Conservation (phyloP, 2,888 invertebrate genomes). For the Oxyteleia sp. region DNA sequence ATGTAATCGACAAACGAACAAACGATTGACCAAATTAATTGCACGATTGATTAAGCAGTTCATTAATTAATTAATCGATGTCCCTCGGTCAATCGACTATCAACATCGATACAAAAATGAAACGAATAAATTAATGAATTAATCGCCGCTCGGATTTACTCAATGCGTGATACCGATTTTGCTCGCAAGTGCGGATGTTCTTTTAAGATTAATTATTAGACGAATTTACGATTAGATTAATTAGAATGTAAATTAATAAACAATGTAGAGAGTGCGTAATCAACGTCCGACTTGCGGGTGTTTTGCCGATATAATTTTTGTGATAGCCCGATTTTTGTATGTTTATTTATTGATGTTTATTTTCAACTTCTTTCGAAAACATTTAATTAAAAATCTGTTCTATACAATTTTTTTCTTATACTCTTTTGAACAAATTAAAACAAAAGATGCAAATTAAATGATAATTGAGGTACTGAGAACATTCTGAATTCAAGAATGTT, state of each 20-base stretch:
- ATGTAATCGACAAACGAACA: constrained; percentile 65
- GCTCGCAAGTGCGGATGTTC: constrained; percentile 30
- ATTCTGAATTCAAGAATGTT: too few relatives aligned
- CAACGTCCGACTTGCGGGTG: constrained; percentile 31
- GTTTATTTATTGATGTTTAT: neutral
- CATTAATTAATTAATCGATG: neutral
- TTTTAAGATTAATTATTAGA: constrained; percentile 28
- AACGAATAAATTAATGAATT: neutral
- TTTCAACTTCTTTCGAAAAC: too few relatives aligned
- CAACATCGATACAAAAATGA: neutral
- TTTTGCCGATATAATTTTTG: constrained; percentile 9
- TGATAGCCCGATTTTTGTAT: constrained; percentile 10
- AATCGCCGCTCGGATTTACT: neutral
- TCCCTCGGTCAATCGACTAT: neutral
- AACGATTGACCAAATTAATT: constrained; percentile 44
- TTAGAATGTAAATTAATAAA: constrained; percentile 38
- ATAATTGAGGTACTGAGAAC: too few relatives aligned
- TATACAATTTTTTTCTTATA: too few relatives aligned
- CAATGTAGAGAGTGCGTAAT: constrained; percentile 7
- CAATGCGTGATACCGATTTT: neutral
- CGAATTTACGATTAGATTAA: constrained; percentile 34
- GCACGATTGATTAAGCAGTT: neutral
- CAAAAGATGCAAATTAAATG: too few relatives aligned
- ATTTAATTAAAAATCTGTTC: too few relatives aligned
- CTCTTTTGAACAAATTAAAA: too few relatives aligned